Base-by-base conservation (phyloP, 2,797 vertebrate species). In the Poecile montanus region DNA sequence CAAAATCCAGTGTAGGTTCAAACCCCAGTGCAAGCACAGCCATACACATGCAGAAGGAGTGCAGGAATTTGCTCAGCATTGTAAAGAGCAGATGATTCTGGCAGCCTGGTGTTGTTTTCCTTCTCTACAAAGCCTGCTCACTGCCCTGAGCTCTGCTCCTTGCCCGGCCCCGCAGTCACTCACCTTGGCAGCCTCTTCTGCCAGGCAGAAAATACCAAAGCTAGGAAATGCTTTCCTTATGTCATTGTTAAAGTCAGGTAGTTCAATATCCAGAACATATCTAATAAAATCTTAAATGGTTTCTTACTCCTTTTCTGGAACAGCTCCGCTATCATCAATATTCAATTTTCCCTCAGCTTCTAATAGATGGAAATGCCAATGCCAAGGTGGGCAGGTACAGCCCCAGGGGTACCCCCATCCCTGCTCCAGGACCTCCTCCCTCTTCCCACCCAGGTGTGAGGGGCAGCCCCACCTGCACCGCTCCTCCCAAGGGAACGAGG, bases 341-440 rank as follows among this genome's bases (percentile, higher is more conserved):
- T 13, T 47, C 63, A 72, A 87, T 83, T 85, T 38, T 81, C 40
- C 56, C 66, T 83, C 72, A 56, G 23, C 20, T 42, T 83, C 45
- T 82, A 68, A 94, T 83, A 80, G 72, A 90, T 25, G 40, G 85
- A 82, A 94, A 85, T 54, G 72, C 78, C 94, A 85, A 85, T 87
- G 57, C 8, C 62, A 11, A 6, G 60, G 18, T 2, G 13, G 34
- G 29, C 10, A 11, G 29, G 25, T 6, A 0, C 5, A 7, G 9
- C 40, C 18, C 30, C 4, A 8, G 15, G 23, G 13, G 3, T 15
- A 7, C 16, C 53, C 27, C 75, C 20, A 13, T 6, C 9, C 40
- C 50, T 25, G 7, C 16, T 42, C 54, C 20, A 20, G 22, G 9
- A 40, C 23, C 8, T 10, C 26, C n/a, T 51, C 48, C 47, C 26